Base-by-base conservation (phyloP, 2,113 vertebrate genomes). In the Plecturocebus donacophilus region DNA sequence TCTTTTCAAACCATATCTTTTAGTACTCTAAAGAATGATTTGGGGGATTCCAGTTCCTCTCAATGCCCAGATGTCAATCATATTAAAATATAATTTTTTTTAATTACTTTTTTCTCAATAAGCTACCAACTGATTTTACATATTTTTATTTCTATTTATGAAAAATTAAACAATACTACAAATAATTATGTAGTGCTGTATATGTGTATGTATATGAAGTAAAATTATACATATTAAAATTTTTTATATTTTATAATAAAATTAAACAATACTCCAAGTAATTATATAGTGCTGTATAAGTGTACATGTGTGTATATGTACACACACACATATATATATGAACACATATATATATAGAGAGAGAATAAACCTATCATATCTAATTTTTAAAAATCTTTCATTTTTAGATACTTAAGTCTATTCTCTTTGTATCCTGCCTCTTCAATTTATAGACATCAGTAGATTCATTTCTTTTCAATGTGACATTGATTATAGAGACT, bases 141-240 rank as follows among this genome's bases (percentile, higher is more conserved):
- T 64, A 83, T 70, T 11, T 87, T 8, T 40, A 12, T 61, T 91
- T 82, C 49, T 81, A 87, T 42, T 49, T n/a, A 58, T 84, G 32
- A 96, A 93, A 79, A 89, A 61, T 81, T 87, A 92, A 92, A 54
- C 16, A 90, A 82, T 66, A 71, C 30, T 40, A 52, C 23, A 77
- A 56, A 52, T 79, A 77, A 75, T 68, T 42, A 49, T 81, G n/a
- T 45, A 81, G 12, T 64, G 38, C n/a, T 52, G 27, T 54, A 64
- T 30, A 14, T 30, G 61, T 64, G 61, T 27, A 61, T 61, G 58
- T 61, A 5, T 64, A 64, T 30, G 11, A 30, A 52, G 52, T 52
- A 52, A 52, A 52, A 52, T 52, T 52, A 64, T 64, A 64, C 61
- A 64, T 30, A 64, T 64, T 64, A 64, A 64, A 32, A 30, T 1